These are phyloP conservation scores for Leptothorax acervorum DNA, from an alignment of 2,888 invertebrate genomes.

Conservation along the genomic window DNA sequence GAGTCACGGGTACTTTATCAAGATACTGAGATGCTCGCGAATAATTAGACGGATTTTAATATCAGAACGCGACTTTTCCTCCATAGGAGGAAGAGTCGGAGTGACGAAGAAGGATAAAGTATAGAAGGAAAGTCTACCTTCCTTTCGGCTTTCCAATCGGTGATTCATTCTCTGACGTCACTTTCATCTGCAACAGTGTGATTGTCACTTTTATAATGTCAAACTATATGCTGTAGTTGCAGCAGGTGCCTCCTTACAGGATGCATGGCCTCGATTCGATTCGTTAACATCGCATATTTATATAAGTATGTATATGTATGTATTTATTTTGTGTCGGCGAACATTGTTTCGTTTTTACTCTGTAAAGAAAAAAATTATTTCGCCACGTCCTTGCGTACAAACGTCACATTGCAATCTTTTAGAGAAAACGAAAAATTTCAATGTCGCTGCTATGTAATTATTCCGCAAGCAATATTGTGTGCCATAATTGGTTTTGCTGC, in stretches of 20 bases:
- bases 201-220: not conserved
- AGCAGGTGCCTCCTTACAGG: not conserved
- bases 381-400: not conserved
- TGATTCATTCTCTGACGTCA: conserved; percentile 20
- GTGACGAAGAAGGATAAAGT: not conserved
- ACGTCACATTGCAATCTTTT: not conserved
- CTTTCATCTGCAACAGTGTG: not conserved
- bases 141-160: not conserved
- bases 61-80: not conserved
- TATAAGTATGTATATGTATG: not conserved
- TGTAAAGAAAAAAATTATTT: not conserved
- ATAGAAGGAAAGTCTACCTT: conserved; percentile 10
- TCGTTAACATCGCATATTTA: not conserved
- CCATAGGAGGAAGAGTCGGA: not conserved
- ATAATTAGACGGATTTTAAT: not conserved
- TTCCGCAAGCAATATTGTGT: not conserved
- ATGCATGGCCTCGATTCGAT: conserved; percentile 13
- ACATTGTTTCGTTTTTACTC: not conserved
- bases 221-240: not conserved
- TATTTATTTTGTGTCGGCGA: not conserved
- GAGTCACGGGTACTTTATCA: not conserved
- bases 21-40: not conserved
- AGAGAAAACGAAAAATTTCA: not conserved
- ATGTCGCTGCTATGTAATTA: not conserved
- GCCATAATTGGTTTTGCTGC: not conserved